A percentile compares a stretch with the other conserved stretches of the same genome.
Evolutionary conservation across 2,888 invertebrate genomes (phyloP).

Genomic region (Allacma fusca): DNA sequence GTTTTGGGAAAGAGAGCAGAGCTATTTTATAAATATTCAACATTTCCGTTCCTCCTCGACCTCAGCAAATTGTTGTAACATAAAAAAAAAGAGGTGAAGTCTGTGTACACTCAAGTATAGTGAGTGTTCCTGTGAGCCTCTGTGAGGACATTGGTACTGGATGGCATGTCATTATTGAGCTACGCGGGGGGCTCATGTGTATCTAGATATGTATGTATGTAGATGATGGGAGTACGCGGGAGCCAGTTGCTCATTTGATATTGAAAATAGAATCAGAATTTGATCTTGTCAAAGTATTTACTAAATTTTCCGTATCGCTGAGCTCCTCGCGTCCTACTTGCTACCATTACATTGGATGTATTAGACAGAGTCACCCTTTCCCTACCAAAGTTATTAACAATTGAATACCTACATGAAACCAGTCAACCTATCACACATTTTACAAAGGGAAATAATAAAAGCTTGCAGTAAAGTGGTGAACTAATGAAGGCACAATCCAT

Average conservation of each 20-base stretch:
- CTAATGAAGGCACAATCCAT: slow-evolving; percentile 1
- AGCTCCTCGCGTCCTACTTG: too few species aligned
- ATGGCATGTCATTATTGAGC: too few species aligned
- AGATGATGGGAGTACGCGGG: too few species aligned
- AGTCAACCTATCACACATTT: slow-evolving; percentile 16
- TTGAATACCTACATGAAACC: slow-evolving; percentile 2
- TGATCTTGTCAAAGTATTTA: slow-evolving; percentile 27
- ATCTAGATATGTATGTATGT: too few species aligned
- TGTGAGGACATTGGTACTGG: too few species aligned
- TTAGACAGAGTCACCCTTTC: too few species aligned
- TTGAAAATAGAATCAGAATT: slow-evolving; percentile 17
- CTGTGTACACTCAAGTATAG: too few species aligned
- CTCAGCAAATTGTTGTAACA: neutral
- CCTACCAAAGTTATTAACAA: neutral
- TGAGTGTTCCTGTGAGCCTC: too few species aligned
- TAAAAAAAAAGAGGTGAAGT: too few species aligned
- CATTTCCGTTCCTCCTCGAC: slow-evolving; percentile 5
- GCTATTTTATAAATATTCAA: slow-evolving; percentile 23
- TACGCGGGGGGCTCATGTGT: too few species aligned
- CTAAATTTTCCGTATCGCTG: slow-evolving; percentile 11
- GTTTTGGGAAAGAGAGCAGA: neutral
- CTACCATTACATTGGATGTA: neutral
- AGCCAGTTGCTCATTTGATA: neutral
- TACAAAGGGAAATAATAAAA: slow-evolving; percentile 16
- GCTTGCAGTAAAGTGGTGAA: neutral